Conservation (phyloP, 2,113 vertebrate genomes). For the Cyprinodon brontotheroides region DNA sequence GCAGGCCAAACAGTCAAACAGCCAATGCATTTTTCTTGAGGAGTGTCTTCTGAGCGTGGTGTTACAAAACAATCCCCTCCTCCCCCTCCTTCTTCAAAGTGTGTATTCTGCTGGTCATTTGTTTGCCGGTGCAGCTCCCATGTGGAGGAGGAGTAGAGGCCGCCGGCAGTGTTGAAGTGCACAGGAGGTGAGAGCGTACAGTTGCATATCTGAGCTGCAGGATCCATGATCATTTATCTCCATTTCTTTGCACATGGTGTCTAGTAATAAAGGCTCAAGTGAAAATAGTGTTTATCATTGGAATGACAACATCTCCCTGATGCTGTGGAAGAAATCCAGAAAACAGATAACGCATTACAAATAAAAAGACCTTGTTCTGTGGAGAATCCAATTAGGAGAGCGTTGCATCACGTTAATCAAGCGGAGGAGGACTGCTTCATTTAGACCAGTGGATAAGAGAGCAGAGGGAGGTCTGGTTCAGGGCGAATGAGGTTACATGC, state of each 20-base stretch:
- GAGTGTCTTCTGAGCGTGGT: slow-evolving; percentile 46
- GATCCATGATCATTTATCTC: slow-evolving; percentile 80
- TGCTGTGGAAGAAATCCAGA: slow-evolving; percentile 72
- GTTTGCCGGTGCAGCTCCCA: slow-evolving; percentile 69
- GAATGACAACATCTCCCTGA: slow-evolving; percentile 79
- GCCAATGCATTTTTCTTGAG: slow-evolving; percentile 51
- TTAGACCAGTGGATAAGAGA: slow-evolving; percentile 65
- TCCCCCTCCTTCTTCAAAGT: slow-evolving; percentile 58
- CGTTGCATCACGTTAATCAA: slow-evolving; percentile 74
- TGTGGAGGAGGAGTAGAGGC: slow-evolving; percentile 62
- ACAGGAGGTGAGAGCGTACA: slow-evolving; percentile 71
- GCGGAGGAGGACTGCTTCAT: slow-evolving; percentile 70
- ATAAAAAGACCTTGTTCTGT: slow-evolving; percentile 69
- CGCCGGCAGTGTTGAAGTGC: slow-evolving; percentile 42
- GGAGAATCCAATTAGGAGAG: slow-evolving; percentile 73
- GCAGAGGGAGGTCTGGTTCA: slow-evolving; percentile 67
- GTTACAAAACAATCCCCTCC: slow-evolving; percentile 55
- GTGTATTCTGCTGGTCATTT: slow-evolving; percentile 73
- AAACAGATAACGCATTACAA: slow-evolving; percentile 75
- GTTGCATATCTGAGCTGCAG: slow-evolving; percentile 72
- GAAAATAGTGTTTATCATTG: slow-evolving; percentile 80
- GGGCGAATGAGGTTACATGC: slow-evolving; percentile 58
- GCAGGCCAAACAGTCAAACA: slow-evolving; percentile 57
- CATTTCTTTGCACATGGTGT: slow-evolving; percentile 74
- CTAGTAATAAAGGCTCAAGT: slow-evolving; percentile 78